phyloP scores from a whole-genome alignment of 2,888 invertebrate species.

The Macaria liturata region DNA sequence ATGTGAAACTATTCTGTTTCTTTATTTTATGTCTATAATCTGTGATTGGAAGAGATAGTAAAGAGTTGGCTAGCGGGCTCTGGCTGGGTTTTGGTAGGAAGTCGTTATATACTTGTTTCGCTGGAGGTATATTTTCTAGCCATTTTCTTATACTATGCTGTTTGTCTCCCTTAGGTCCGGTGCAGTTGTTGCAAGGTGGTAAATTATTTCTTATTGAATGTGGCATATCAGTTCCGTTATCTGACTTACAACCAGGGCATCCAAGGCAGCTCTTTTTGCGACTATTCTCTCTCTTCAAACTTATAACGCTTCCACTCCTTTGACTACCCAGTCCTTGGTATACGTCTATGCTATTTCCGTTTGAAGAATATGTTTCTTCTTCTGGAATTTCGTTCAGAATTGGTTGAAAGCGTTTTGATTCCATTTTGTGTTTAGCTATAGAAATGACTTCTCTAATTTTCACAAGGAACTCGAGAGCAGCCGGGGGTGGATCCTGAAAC shows the following conservation, averaged over 20 bases:
- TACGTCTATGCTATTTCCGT: constrained; percentile 76
- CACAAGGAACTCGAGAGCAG: constrained; percentile 93
- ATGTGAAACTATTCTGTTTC: constrained; percentile 70
- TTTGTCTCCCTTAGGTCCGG: constrained; percentile 85
- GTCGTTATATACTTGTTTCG: constrained; percentile 62
- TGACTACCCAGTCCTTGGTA: constrained; percentile 77
- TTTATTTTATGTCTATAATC: constrained; percentile 54
- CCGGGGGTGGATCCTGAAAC: constrained; percentile 92
- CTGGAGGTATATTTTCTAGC: constrained; percentile 87
- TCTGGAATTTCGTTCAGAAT: constrained; percentile 91
- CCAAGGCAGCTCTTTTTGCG: constrained; percentile 84
- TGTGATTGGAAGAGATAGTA: constrained; percentile 59
- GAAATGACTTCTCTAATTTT: constrained; percentile 96
- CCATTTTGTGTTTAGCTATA: constrained; percentile 95
- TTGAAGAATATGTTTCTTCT: constrained; percentile 84
- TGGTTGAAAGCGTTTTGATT: constrained; percentile 90
- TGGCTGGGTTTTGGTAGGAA: constrained; percentile 48
- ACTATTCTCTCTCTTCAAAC: constrained; percentile 85
- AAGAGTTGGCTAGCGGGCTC: constrained; percentile 59
- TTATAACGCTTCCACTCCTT: constrained; percentile 80
- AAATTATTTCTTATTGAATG: constrained; percentile 72
- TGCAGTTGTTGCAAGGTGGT: constrained; percentile 80
- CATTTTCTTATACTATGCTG: constrained; percentile 89
- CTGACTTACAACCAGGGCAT: constrained; percentile 85
- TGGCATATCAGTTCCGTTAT: constrained; percentile 52